A percentile compares a stretch with the other conserved stretches of the same genome.
These are phyloP conservation scores for Cheilosia variabilis DNA, from an alignment of 2,888 invertebrate species.

Conservation along the genomic window DNA sequence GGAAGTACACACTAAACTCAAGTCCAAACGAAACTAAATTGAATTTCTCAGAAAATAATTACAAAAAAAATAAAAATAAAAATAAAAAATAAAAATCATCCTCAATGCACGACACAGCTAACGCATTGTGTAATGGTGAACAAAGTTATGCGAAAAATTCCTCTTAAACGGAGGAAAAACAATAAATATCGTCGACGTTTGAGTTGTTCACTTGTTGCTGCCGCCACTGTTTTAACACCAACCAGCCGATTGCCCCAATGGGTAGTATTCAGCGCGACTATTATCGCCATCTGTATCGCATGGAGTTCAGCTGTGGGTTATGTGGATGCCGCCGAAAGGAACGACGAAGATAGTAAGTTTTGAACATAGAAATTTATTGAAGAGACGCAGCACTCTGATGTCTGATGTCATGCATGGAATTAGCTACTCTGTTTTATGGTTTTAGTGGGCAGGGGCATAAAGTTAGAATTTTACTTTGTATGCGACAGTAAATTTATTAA, in stretches of 20 bases:
- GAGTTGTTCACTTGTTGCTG: constrained; percentile 51
- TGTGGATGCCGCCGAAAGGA: constrained; percentile 48
- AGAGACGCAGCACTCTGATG: constrained; percentile 19
- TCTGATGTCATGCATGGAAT: constrained; percentile 58
- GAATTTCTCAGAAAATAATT: background rate
- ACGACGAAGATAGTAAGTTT: constrained; percentile 65
- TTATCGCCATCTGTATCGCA: constrained; percentile 61
- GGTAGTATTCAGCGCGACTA: constrained; percentile 45
- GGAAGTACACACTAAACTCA: constrained; percentile 44
- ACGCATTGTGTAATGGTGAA: constrained; percentile 69
- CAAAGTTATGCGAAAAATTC: constrained; percentile 68
- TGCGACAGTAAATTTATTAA: constrained; percentile 45
- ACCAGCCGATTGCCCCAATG: constrained; percentile 48
- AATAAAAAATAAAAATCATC: constrained; percentile 25
- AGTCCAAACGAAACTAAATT: constrained; percentile 34
- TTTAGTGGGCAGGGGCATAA: background rate
- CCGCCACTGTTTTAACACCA: constrained; percentile 40
- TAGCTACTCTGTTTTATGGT: constrained; percentile 6
- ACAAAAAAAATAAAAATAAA: background rate
- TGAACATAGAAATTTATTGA: constrained; percentile 1
- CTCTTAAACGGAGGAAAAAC: constrained; percentile 71
- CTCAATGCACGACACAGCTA: constrained; percentile 60
- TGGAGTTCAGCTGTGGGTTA: constrained; percentile 67
- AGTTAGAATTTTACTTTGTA: background rate
- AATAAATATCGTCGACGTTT: constrained; percentile 39